Base-by-base conservation (phyloP, 37 sponge, comb jelly and placozoan genomes). In the Chondrilla cf. caribensis region DNA sequence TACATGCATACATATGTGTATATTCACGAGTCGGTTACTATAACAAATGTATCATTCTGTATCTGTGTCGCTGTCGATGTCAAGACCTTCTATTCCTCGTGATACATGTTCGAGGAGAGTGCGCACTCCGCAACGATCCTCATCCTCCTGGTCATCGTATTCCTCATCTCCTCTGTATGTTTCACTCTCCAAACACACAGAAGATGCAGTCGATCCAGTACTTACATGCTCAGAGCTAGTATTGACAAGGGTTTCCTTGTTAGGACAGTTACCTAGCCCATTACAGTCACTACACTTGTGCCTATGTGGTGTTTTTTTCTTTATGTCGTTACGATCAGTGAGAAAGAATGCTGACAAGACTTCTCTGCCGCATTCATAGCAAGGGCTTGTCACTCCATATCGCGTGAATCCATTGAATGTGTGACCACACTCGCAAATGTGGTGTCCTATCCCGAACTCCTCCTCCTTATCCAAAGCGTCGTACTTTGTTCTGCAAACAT, bases 271-370 rank as follows among this genome's bases (percentile, higher is more conserved):
- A 1, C 60, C 51, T 28, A 37, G 35, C 14, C 86, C 86, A 60
- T 81, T 40, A 33, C 86, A 86, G 17, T 39, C 71, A 37, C 75
- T 72, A n/a, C 86, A 86, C 21, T 55, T 75, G 76, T 86, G 86
- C 35, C 14, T 75, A n/a, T 71, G 55, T 8, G 42, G n/a, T 0
- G 86, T 76, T 73, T 59, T 81, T 54, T 40, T 72, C 2, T 80
- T 60, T 31, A 86, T 67, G 68, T 29, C 68, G 3, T 26, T 33
- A 4, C 68, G 68, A 26, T 67, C 35, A 67, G 68, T 28, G 68
- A 67, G 1, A 47, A 47, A 47, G 68, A 29, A 33, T 33, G n/a
- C 7, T 31, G 31, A 33, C 31, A 67, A 32, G 33, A 67, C 68
- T 8, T 67, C 35, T 33, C 35, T 33, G 17, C 68, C 33, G 29